A percentile compares a stretch with the other conserved stretches of the same genome.
phyloP scores from a whole-genome alignment of 2,888 invertebrate species.

The Prostheceraeus crozeri region DNA sequence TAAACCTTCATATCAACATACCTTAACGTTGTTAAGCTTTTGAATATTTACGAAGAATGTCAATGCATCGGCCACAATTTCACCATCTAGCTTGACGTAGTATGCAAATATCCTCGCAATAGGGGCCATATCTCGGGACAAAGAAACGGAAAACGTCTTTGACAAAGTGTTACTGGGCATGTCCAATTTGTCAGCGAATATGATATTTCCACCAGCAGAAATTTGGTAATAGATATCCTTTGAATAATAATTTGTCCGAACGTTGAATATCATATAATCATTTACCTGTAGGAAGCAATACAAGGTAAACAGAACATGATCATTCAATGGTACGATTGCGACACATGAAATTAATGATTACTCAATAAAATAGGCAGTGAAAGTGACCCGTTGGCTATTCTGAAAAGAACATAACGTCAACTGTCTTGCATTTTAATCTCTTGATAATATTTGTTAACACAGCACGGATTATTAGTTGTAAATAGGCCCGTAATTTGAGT shows the following conservation, averaged over 20 bases:
- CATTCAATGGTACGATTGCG: too few relatives aligned
- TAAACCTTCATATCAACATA: background rate
- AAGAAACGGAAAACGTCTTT: constrained; percentile 59
- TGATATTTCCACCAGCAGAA: constrained; percentile 81
- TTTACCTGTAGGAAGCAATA: constrained; percentile 78
- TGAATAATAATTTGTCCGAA: constrained; percentile 79
- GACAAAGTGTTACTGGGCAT: constrained; percentile 60
- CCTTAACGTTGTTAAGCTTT: constrained; percentile 72
- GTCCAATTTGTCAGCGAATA: constrained; percentile 73
- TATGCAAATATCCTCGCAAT: constrained; percentile 81
- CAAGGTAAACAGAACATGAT: background rate
- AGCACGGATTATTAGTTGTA: too few relatives aligned
- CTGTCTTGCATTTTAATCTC: too few relatives aligned
- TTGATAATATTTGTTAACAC: too few relatives aligned
- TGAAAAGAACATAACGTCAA: too few relatives aligned
- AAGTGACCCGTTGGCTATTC: too few relatives aligned
- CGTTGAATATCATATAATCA: constrained; percentile 86
- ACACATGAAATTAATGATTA: too few relatives aligned
- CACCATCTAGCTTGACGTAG: constrained; percentile 68
- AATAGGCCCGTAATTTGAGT: too few relatives aligned
- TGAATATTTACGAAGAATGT: constrained; percentile 95
- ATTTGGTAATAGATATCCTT: constrained; percentile 78
- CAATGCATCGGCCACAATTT: constrained; percentile 79
- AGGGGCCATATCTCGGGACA: constrained; percentile 67
- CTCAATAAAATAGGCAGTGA: too few relatives aligned